phyloP scores from a whole-genome alignment of 2,888 invertebrate species.

The Baronia brevicornis region DNA sequence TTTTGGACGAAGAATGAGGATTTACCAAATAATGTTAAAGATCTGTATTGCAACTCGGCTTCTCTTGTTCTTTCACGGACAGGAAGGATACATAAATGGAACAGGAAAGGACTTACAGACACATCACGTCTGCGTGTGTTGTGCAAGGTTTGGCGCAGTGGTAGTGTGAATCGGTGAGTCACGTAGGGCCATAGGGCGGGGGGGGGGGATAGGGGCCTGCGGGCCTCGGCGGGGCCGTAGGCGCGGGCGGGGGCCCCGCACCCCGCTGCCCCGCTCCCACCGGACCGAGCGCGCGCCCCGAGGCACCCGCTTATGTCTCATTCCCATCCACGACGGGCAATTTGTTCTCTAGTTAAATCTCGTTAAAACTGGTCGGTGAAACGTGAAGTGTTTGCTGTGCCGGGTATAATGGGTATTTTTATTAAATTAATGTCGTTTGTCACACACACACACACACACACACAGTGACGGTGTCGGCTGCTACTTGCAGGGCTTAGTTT shows the following conservation, averaged over 20 bases:
- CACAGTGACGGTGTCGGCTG: no score
- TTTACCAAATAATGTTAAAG: background rate
- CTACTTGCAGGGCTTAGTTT: no score
- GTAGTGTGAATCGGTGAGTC: conserved; percentile 18
- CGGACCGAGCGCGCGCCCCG: no score
- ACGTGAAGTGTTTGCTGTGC: no score
- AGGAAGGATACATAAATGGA: conserved; percentile 12
- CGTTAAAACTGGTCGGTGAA: no score
- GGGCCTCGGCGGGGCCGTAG: conserved; percentile 6
- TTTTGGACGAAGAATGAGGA: background rate
- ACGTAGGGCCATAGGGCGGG: conserved; percentile 19
- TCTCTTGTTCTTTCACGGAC: conserved; percentile 14
- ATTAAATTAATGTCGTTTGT: no score
- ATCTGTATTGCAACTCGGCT: conserved; percentile 7
- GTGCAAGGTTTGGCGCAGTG: conserved; percentile 20
- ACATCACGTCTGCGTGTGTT: background rate
- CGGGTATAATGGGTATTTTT: no score
- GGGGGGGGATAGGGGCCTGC: conserved; percentile 1
- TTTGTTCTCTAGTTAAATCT: no score
- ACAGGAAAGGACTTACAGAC: no score
- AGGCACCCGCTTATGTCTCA: no score
- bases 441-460: no score
- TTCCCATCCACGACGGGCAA: no score
- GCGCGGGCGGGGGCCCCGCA: background rate
- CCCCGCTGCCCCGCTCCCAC: background rate